A percentile compares a stretch with the other conserved stretches of the same genome.
Conservation (phyloP, 1,140 invertebrate genomes). For the Melitaea cinxia region DNA sequence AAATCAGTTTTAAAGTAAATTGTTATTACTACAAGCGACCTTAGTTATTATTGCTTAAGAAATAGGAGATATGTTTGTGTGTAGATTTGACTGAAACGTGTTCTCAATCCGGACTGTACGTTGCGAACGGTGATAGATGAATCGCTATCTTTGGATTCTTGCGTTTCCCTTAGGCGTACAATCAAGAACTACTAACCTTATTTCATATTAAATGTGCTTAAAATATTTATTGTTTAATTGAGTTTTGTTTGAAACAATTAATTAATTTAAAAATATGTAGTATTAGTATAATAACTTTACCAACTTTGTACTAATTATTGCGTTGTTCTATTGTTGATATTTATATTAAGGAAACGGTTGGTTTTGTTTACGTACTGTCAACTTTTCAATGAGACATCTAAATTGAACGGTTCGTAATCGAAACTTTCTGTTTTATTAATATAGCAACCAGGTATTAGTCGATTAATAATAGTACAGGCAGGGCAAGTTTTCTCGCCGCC, state of each 20-base stretch:
- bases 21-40: neutral
- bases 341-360: too few species aligned
- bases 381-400: too few species aligned
- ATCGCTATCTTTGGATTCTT: conserved; percentile 32
- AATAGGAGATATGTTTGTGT: conserved; percentile 1
- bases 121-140: conserved; percentile 40
- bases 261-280: too few species aligned
- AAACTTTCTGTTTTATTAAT: too few species aligned
- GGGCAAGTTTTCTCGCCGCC: neutral
- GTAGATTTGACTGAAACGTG: neutral
- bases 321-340: too few species aligned
- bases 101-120: conserved; percentile 9
- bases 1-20: neutral
- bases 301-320: too few species aligned
- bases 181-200: neutral
- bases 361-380: too few species aligned
- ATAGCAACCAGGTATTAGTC: too few species aligned
- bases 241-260: too few species aligned
- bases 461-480: neutral
- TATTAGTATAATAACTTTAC: too few species aligned
- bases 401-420: too few species aligned
- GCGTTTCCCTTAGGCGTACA: conserved; percentile 34
- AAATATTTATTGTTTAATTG: neutral
- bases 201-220: neutral
- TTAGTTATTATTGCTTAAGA: neutral